Base-by-base conservation (phyloP, 2,888 invertebrate genomes). In the Microchrysa polita region DNA sequence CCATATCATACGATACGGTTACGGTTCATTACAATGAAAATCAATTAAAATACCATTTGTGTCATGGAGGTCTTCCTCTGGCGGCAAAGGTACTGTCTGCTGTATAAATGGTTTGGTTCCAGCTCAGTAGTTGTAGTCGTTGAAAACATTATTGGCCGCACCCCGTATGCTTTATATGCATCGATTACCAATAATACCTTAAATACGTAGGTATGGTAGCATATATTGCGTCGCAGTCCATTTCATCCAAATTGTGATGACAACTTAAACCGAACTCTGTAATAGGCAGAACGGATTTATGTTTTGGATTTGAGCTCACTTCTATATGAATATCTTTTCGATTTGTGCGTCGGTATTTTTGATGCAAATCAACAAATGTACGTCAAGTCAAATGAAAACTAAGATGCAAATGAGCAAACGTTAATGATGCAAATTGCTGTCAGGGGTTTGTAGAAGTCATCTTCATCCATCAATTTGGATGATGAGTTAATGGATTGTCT, bases 21-120 rank as follows among this genome's bases (percentile, higher is more conserved):
- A 60, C 27, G 60, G 27, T 60, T 60, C 18, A 60, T 23, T 60
- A 60, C 60, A 20, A 60, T 60, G 60, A 27, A 60, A 60, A 60
- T 60, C 60, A 60, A 60, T 60, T 60, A 60, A 60, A 60, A 60
- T 60, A 23, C 23, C 60, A 60, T 27, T 23, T n/a, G 60, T 23
- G 27, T 34, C 27, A 34, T 5, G 7, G 27, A 34, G 27, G 27
- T 34, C 27, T 34, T 34, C 27, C 27, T 34, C 27, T 34, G 27
- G 7, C 27, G n/a, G n/a, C 27, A 34, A 7, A 34, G 27, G 27
- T 2, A 34, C 27, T 7, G 7, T 34, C n/a, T n/a, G n/a, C n/a
- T n/a, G n/a, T 20, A 22, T n/a, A 14, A 27, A 20, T n/a, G 60
- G 60, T 27, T 27, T 27, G 14, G 16, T 22, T 16, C 27, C 14